Base-by-base conservation (phyloP, 2,888 invertebrate species). In the Eristalinus sepulchralis region DNA sequence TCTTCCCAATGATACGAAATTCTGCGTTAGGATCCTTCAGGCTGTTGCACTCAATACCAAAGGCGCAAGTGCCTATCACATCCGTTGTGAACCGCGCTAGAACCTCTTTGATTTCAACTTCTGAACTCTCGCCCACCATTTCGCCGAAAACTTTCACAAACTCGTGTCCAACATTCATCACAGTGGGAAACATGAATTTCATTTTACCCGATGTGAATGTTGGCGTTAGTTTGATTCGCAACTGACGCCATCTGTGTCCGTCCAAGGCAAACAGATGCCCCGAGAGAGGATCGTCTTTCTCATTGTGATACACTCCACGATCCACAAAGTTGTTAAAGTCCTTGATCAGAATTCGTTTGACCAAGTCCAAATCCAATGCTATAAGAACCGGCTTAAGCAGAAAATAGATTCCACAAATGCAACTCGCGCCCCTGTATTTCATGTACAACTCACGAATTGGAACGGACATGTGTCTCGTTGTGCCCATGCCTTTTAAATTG, bases 201-300 rank as follows among this genome's bases (percentile, higher is more conserved):
- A 94, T 93, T 89, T 94, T 94, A 5, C 93, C 92, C 0, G 93
- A 92, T 4, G 94, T 93, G 88, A 94, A 94, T 0, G 93, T 93
- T 0, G 93, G 92, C 1, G 92, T 91, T 39, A 93, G 72, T 68
- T 92, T 91, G 31, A 90, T 80, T 22, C 93, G 88, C 57, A 93
- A 83, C 10, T 89, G 88, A 75, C 90, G 92, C 93, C 93, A 94
- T 57, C 91, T 90, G 2, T 89, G 86, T 53, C 93, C 91, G 33
- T 91, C 90, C 22, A 92, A 79, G 17, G 90, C 88, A 57, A 92
- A 90, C 6, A 93, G 86, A 85, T 92, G 90, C 0, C 88, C 91
- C 0, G 90, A 89, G 0, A 93, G 71, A 0, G 93, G 93, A 83
- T 93, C 93, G 62, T 90, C 88, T 8, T 90, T 89, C 36, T 90